These are phyloP conservation scores for Conchocele bisecta DNA, from an alignment of 2,888 invertebrate genomes.

Conservation along the genomic window DNA sequence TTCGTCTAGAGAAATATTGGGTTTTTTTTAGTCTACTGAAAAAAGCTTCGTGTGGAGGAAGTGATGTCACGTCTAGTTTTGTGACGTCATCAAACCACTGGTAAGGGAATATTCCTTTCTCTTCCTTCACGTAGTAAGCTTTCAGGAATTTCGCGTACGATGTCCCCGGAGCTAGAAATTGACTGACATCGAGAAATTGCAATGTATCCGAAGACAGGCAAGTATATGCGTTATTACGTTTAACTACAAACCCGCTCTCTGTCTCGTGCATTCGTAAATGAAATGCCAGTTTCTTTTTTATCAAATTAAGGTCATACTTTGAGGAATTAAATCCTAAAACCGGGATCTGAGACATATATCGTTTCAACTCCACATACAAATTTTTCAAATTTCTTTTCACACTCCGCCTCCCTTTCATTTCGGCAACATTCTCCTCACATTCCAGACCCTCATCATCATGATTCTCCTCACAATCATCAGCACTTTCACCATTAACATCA, in stretches of 20 bases:
- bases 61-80: not conserved
- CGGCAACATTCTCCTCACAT: not conserved
- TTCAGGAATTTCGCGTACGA: conserved; percentile 5
- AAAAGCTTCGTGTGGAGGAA: no score
- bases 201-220: conserved; percentile 4
- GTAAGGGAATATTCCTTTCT: conserved; percentile 13
- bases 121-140: not conserved
- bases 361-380: no score
- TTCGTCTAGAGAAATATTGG: no score
- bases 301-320: conserved; percentile 28
- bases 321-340: conserved; percentile 22
- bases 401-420: not conserved
- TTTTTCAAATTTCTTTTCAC: no score
- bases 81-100: not conserved
- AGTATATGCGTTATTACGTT: conserved; percentile 8
- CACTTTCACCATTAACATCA: no score
- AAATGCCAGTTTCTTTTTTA: conserved; percentile 9
- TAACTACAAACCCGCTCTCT: conserved; percentile 2
- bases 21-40: no score
- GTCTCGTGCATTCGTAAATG: conserved; percentile 7
- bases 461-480: no score
- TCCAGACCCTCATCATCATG: not conserved
- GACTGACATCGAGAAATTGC: conserved; percentile 6
- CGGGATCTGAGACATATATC: conserved; percentile 10
- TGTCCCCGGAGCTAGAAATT: not conserved